Evolutionary conservation across 2,797 vertebrate genomes (phyloP), one percentile per base, ranked within the genome.

Genomic region (Podarcis siculus): DNA sequence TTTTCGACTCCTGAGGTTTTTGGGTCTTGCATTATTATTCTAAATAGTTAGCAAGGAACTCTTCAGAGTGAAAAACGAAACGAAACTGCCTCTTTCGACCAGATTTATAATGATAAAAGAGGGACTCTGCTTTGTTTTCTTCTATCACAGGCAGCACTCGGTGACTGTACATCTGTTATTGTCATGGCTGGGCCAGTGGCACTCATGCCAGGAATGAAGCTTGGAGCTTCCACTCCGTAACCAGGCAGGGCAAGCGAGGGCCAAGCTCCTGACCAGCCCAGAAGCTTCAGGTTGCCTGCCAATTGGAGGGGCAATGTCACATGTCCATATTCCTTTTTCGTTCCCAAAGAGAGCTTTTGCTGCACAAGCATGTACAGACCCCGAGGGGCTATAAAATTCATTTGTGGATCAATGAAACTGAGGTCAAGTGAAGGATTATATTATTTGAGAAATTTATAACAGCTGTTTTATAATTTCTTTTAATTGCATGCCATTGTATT

Each of bases 1-100:
- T 87, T n/a, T 55, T 13, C 85, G 88, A 66, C 19, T 82, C 79
- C 73, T 66, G 80, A 91, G 89, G 9, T 30, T 84, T 71, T 75
- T 32, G 73, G 37, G 30, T 37, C 39, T 67, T 8, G 25, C 5
- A 27, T 45, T 80, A 69, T 71, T 69, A 71, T 69, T 87, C 64
- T 32, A 76, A 80, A 35, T 15, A 30, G 32, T 61, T n/a, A 27
- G 77, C 88, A 89, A 21, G 83, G 25, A 72, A 9, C 66, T 80
- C 71, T 90, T 78, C 79, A 17, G 86, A 87, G 37, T 39, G 32
- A 32, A 23, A 71, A 30, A 55, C 30, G 6, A 21, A n/a, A 8
- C 13, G 5, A 49, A 15, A 10, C 35, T 25, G 23, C 15, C 35
- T 73, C 35, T 71, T 86, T 82, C 23, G 90, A 75, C 35, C 80